These are phyloP conservation scores for Melanotus villosus DNA, from an alignment of 2,888 invertebrate species.

Conservation along the genomic window DNA sequence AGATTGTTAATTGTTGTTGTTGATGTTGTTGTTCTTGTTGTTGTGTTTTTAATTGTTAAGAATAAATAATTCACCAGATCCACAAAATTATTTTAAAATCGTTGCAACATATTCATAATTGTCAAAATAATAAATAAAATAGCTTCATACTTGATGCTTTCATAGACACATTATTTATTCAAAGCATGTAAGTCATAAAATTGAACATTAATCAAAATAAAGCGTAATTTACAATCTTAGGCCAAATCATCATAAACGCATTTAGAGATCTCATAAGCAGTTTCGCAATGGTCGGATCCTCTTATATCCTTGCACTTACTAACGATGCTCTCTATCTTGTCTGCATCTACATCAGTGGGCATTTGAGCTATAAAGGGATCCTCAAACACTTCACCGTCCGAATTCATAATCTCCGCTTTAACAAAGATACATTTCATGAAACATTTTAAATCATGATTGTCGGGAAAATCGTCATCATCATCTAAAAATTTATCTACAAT, in stretches of 20 bases:
- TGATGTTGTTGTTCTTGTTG: too few species aligned
- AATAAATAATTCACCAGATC: too few species aligned
- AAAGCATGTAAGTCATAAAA: too few species aligned
- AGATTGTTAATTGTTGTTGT: too few species aligned
- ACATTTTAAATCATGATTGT: conserved; percentile 68
- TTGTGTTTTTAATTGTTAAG: too few species aligned
- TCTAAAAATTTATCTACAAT: conserved; percentile 58
- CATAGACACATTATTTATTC: too few species aligned
- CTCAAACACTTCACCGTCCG: conserved; percentile 65
- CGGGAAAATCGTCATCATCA: conserved; percentile 66
- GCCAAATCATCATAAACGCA: background rate
- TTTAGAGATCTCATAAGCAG: background rate
- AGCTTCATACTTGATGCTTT: too few species aligned
- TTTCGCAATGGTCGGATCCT: background rate
- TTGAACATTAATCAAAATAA: too few species aligned
- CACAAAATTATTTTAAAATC: too few species aligned
- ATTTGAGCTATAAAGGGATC: background rate
- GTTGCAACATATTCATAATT: too few species aligned
- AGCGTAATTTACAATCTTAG: too few species aligned
- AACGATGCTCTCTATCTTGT: background rate
- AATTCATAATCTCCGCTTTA: conserved; percentile 56
- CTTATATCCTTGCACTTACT: background rate
- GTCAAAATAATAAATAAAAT: too few species aligned
- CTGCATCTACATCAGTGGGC: background rate
- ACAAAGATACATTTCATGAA: conserved; percentile 70